phyloP scores from a whole-genome alignment of 2,113 vertebrate genomes.

The Atractosteus spatula region DNA sequence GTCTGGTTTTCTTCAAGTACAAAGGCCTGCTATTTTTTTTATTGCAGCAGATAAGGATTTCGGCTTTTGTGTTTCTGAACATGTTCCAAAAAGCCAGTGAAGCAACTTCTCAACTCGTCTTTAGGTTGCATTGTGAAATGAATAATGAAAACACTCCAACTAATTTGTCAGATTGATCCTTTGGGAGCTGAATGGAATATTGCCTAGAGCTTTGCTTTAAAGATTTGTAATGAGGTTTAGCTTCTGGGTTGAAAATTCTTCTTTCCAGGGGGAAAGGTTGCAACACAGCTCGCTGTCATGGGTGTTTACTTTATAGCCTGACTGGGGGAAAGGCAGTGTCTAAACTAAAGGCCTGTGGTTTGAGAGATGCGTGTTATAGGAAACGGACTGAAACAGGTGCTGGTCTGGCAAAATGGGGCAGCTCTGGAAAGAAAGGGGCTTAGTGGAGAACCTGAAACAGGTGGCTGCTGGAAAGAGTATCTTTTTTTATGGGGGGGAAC shows the following conservation, averaged over 20 bases:
- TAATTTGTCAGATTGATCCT: background rate
- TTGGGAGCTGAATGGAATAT: background rate
- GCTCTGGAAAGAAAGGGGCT: constrained; percentile 30
- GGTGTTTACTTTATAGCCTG: constrained; percentile 30
- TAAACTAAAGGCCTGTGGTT: background rate
- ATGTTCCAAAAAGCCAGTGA: background rate
- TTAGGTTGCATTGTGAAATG: background rate
- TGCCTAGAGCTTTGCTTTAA: background rate
- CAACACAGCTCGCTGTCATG: constrained; percentile 22
- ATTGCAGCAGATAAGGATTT: too few relatives aligned
- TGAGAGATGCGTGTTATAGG: constrained; percentile 35
- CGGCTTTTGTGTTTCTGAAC: background rate
- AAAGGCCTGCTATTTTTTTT: too few relatives aligned
- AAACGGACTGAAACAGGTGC: constrained; percentile 58
- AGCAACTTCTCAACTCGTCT: background rate
- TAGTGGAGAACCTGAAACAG: too few relatives aligned
- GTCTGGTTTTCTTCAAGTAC: too few relatives aligned
- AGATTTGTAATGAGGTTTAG: constrained; percentile 13
- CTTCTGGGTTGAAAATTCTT: constrained; percentile 24
- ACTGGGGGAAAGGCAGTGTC: constrained; percentile 22
- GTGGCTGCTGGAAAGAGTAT: too few relatives aligned
- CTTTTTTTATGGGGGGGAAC: constrained; percentile 49
- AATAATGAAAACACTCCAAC: background rate
- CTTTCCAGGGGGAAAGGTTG: constrained; percentile 12
- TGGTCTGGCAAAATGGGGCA: constrained; percentile 40